A percentile compares a stretch with the other conserved stretches of the same genome.
Conservation (phyloP, 2,888 invertebrate species). For the Sabatieria punctata region DNA sequence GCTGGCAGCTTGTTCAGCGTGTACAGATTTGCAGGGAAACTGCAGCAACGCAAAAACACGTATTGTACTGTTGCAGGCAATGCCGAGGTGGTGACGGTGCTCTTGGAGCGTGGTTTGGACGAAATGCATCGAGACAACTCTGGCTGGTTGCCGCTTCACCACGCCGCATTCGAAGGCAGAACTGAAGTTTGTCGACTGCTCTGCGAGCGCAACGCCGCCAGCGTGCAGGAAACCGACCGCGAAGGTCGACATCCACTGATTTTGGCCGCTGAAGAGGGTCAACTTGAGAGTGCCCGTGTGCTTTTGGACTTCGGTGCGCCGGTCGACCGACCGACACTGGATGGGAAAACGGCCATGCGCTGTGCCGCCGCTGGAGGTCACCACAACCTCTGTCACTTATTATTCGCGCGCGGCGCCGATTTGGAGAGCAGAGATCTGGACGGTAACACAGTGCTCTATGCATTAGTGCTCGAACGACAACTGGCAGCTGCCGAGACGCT, state of each 20-base stretch:
- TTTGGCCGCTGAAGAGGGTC: slow-evolving; percentile 73
- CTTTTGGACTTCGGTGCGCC: slow-evolving; percentile 49
- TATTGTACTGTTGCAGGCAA: too few species aligned
- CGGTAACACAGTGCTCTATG: slow-evolving; percentile 73
- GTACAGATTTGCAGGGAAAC: too few species aligned
- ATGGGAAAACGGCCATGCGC: slow-evolving; percentile 50
- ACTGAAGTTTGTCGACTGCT: slow-evolving; percentile 47
- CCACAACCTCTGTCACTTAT: slow-evolving; percentile 49
- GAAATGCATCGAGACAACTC: slow-evolving; percentile 57
- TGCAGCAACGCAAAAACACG: not conserved
- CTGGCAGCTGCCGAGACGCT: slow-evolving; percentile 35
- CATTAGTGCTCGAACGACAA: slow-evolving; percentile 63
- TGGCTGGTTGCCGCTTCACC: slow-evolving; percentile 88
- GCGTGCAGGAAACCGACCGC: slow-evolving; percentile 51
- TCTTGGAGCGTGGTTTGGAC: slow-evolving; percentile 43
- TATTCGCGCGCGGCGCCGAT: slow-evolving; percentile 58
- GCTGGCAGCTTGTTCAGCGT: too few species aligned
- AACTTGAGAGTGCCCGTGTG: slow-evolving; percentile 49
- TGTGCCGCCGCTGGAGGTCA: slow-evolving; percentile 67
- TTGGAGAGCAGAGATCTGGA: slow-evolving; percentile 77
- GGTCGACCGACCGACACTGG: slow-evolving; percentile 58
- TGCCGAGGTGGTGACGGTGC: slow-evolving; percentile 67
- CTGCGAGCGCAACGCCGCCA: not conserved
- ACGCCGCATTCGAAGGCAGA: slow-evolving; percentile 84
- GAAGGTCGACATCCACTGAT: slow-evolving; percentile 73